Conservation (phyloP, 2,888 invertebrate genomes). For the Scrobipalpa atriplicella region DNA sequence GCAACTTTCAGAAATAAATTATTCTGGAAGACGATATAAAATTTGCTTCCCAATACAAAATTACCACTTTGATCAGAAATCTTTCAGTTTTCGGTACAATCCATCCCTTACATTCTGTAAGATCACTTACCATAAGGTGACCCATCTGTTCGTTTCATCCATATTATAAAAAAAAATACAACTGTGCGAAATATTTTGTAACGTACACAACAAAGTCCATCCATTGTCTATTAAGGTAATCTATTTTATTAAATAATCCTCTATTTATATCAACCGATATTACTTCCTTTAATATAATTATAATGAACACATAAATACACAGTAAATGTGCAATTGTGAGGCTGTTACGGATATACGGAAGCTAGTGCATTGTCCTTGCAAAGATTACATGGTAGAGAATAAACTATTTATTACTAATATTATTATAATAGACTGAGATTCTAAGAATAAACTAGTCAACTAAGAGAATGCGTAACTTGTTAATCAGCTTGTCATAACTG, state of each 20-base stretch:
- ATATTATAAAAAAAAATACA: no score
- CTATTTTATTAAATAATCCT: background rate
- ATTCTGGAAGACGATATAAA: no score
- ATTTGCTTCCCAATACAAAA: no score
- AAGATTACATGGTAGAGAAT: background rate
- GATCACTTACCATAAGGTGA: no score
- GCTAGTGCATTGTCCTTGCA: background rate
- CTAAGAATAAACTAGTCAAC: background rate
- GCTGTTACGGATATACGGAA: constrained; percentile 15
- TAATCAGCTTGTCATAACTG: background rate
- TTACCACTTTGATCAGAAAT: no score
- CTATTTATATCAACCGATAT: constrained; percentile 10
- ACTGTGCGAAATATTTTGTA: no score
- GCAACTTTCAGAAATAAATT: no score
- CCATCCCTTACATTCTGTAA: no score
- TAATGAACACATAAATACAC: background rate
- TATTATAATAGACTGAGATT: background rate
- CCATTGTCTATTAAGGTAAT: background rate
- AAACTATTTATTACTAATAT: background rate
- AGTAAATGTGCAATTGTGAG: background rate
- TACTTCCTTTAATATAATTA: constrained; percentile 4
- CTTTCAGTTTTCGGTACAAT: no score
- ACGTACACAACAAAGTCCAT: background rate
- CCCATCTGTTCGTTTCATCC: no score
- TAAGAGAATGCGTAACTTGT: no score